These are phyloP conservation scores for Platycercus adscitus DNA, from an alignment of 2,113 vertebrate species.

Conservation along the genomic window DNA sequence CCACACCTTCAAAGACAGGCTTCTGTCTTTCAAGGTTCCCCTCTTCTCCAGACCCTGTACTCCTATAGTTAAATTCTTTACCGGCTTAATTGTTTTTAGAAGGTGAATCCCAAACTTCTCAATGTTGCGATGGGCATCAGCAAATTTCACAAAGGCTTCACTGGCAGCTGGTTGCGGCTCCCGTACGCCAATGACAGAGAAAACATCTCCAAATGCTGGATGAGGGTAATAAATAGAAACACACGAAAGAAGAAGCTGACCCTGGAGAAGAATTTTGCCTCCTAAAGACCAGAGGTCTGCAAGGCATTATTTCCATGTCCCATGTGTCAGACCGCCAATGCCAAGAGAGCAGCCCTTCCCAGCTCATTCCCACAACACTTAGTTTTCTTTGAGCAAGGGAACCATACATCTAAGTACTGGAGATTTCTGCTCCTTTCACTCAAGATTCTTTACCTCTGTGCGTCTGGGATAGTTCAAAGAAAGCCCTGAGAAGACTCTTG, in stretches of 20 bases:
- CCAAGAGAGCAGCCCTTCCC: not conserved
- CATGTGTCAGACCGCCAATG: rapidly evolving
- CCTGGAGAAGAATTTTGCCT: not conserved
- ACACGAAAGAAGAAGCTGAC: not conserved
- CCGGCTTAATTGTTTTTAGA: slow-evolving; percentile 96
- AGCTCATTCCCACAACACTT: not conserved
- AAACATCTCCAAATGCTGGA: slow-evolving; percentile 94
- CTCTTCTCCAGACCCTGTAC: not conserved
- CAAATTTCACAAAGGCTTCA: slow-evolving; percentile 98
- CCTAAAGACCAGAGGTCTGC: not conserved
- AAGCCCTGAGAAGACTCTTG: slow-evolving; percentile 92
- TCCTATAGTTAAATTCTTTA: slow-evolving; percentile 47
- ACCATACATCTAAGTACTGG: not conserved
- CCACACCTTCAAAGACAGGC: not conserved
- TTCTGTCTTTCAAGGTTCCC: not conserved
- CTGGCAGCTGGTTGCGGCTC: slow-evolving; percentile 95
- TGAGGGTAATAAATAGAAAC: not conserved
- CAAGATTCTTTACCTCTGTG: slow-evolving; percentile 86
- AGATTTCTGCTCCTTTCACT: not conserved
- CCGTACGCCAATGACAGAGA: slow-evolving; percentile 95
- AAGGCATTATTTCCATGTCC: not conserved
- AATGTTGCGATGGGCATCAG: slow-evolving; percentile 95
- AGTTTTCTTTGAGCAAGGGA: not conserved
- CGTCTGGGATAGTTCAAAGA: slow-evolving; percentile 97
- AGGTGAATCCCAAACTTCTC: slow-evolving; percentile 97